Conservation (phyloP, 1,140 invertebrate species). For the Venustaconcha ellipsiformis region DNA sequence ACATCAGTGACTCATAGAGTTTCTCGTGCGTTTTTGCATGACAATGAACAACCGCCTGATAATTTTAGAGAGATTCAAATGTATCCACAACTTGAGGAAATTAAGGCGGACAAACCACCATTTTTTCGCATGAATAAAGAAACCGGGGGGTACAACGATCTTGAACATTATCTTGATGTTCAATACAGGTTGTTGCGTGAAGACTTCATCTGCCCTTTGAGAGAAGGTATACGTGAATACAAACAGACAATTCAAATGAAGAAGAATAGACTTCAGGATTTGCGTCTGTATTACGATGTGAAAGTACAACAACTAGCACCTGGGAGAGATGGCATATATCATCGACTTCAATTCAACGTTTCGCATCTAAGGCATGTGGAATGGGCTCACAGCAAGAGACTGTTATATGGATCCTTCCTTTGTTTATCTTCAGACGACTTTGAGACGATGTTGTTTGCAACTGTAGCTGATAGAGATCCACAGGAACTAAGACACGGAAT, state of each 20-base stretch:
- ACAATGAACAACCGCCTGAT: constrained; percentile 47
- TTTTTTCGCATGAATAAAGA: too few relatives aligned
- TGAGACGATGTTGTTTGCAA: constrained; percentile 75
- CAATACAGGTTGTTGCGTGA: too few relatives aligned
- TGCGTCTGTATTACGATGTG: constrained; percentile 36
- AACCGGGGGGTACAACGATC: too few relatives aligned
- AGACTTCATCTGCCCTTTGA: too few relatives aligned
- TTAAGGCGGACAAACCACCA: too few relatives aligned
- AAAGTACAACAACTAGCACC: constrained; percentile 3
- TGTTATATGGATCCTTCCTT: constrained; percentile 79
- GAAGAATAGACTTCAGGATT: constrained; percentile 23
- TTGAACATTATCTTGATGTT: too few relatives aligned
- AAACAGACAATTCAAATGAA: background rate
- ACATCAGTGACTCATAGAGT: too few relatives aligned
- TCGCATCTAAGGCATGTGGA: constrained; percentile 35
- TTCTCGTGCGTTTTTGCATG: too few relatives aligned
- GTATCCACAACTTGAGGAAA: constrained; percentile 58
- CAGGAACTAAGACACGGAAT: constrained; percentile 6
- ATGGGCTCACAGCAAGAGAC: constrained; percentile 70
- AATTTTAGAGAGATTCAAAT: constrained; percentile 61
- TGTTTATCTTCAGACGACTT: constrained; percentile 79
- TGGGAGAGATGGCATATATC: constrained; percentile 15
- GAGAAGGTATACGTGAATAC: too few relatives aligned
- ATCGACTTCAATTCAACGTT: constrained; percentile 43
- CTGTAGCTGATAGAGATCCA: constrained; percentile 73